A percentile compares a stretch with the other conserved stretches of the same genome.
Conservation (phyloP, 2,888 invertebrate species). For the Copidosoma aretas region DNA sequence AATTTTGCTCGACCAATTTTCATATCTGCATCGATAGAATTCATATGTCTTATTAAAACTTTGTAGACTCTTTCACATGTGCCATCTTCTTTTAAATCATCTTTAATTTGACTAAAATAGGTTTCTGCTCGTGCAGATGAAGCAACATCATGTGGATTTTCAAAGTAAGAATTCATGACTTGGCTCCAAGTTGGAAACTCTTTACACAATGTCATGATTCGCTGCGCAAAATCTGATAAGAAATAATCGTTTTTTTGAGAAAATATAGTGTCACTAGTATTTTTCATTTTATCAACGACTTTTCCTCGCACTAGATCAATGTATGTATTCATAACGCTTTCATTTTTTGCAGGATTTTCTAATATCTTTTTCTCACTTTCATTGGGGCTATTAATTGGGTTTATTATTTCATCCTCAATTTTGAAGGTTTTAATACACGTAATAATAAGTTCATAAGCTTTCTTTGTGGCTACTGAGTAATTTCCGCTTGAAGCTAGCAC, state of each 20-base stretch:
- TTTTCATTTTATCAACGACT: neutral
- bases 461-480: neutral
- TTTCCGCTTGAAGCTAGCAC: neutral
- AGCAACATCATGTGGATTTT: constrained; percentile 11
- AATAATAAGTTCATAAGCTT: neutral
- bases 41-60: too few relatives aligned
- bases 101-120: neutral
- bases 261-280: neutral
- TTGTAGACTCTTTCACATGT: too few relatives aligned
- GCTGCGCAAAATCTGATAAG: neutral
- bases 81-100: neutral
- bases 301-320: neutral
- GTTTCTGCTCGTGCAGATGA: constrained; percentile 10
- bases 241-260: constrained; percentile 10
- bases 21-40: too few relatives aligned
- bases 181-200: constrained; percentile 21
- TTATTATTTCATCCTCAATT: neutral
- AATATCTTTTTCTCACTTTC: neutral
- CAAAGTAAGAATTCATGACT: constrained; percentile 26
- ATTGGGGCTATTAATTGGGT: neutral
- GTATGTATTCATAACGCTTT: too few relatives aligned
- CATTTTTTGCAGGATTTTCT: too few relatives aligned
- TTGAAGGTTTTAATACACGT: neutral
- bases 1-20: too few relatives aligned
- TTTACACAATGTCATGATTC: neutral